These are phyloP conservation scores for Saccostrea glomerata DNA, from an alignment of 1,140 invertebrate species.

Conservation along the genomic window DNA sequence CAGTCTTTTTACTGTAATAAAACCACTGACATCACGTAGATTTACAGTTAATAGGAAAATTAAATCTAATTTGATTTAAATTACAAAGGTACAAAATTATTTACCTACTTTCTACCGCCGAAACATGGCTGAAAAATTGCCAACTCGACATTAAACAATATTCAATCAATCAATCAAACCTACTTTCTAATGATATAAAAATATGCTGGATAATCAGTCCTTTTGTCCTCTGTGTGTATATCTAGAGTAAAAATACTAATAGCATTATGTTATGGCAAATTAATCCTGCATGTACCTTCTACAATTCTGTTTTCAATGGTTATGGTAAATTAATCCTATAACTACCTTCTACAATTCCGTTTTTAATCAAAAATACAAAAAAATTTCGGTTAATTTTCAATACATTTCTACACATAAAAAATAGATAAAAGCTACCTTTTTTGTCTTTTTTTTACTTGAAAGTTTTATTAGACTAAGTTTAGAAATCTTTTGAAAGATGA, in stretches of 20 bases:
- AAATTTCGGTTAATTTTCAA: not conserved
- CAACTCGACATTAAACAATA: no score
- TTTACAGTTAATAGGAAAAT: not conserved
- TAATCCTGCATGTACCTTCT: not conserved
- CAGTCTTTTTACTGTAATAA: not conserved
- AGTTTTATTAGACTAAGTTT: no score
- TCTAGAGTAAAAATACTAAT: not conserved
- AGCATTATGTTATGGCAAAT: not conserved
- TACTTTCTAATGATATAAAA: not conserved
- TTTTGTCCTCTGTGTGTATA: not conserved
- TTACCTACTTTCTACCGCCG: not conserved
- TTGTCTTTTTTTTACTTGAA: no score
- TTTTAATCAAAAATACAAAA: not conserved
- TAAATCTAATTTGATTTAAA: not conserved
- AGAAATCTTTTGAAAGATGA: no score
- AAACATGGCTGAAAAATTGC: no score
- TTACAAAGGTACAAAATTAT: not conserved
- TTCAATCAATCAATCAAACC: no score
- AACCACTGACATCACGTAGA: not conserved
- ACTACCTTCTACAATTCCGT: not conserved
- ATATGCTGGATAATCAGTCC: not conserved
- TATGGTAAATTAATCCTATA: not conserved
- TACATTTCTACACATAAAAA: not conserved
- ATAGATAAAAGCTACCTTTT: not conserved
- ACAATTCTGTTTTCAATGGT: not conserved